These are phyloP conservation scores for Bibio marci DNA, from an alignment of 2,888 invertebrate species.

Conservation along the genomic window DNA sequence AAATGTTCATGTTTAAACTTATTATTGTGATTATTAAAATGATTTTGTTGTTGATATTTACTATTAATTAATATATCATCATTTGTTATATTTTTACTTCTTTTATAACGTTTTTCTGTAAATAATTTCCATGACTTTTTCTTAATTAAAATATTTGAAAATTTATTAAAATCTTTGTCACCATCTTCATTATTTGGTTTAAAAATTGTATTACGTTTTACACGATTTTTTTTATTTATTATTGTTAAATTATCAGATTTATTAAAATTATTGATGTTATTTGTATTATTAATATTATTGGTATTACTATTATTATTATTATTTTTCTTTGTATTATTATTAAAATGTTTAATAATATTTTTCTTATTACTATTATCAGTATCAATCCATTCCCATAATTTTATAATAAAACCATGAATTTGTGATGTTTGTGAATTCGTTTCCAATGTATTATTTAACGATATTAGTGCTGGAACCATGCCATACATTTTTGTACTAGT, in stretches of 20 bases:
- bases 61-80: no score
- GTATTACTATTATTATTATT: constrained; percentile 6
- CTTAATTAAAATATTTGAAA: constrained; percentile 8
- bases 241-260: not conserved
- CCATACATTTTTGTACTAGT: constrained; percentile 46
- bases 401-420: constrained; percentile 58
- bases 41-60: no score
- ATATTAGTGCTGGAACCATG: constrained; percentile 53
- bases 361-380: constrained; percentile 18
- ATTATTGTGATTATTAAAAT: constrained; percentile 10
- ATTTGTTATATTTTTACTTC: no score
- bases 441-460: constrained; percentile 30
- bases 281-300: constrained; percentile 5
- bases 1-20: constrained; percentile 15
- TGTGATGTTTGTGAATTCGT: constrained; percentile 27
- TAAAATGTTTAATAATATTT: no score
- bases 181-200: not conserved
- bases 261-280: constrained; percentile 6
- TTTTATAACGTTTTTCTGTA: not conserved
- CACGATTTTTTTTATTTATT: not conserved
- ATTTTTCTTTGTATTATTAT: constrained; percentile 8
- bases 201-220: constrained; percentile 3
- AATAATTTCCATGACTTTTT: constrained; percentile 8
- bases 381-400: constrained; percentile 66
- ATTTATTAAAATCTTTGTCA: constrained; percentile 11